Base-by-base conservation (phyloP, 2,888 invertebrate species). In the Pardosa pseudoannulata region DNA sequence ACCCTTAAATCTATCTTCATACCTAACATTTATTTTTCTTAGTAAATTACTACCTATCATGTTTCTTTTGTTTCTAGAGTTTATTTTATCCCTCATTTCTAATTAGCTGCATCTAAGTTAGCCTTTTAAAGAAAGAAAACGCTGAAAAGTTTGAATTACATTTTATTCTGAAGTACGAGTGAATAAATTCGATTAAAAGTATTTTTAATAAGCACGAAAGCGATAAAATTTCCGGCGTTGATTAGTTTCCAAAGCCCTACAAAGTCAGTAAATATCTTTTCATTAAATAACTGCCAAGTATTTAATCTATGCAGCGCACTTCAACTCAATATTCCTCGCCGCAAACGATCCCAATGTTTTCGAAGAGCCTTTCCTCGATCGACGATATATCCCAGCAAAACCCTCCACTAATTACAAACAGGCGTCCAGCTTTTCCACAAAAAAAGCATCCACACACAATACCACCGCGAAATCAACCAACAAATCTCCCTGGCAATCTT, bases 401-500 rank as follows among this genome's bases (percentile, higher is more conserved):
- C 71, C 62, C 75, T 65, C 36, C 41, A 65, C 75, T 39, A 36
- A 70, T 36, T 23, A 70, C 39, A 70, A 70, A 70, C 39, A 70
- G n/a, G 13, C 11, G 27, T 19, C 32, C 36, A 68, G 68, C n/a
- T 16, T 39, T 41, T 39, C 36, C 29, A 29, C 39, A 62, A 28
- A 23, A 70, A n/a, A 64, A 56, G 11, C n/a, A 16, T 2, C n/a
- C 23, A 19, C 56, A 56, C 56, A 56, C 56, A 75, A 75, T 64
- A 64, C 65, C 64, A 29, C 72, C 65, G 27, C 62, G 29, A 29
- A 56, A 71, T 29, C 65, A 29, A 19, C 75, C 70, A 19, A 50
- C 82, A 70, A 75, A 74, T 82, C 82, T 82, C 75, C 46, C 27
- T 36, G 41, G 70, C 64, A 75, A 81, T 82, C 75, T 62, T 79